Base-by-base conservation (phyloP, 2,113 vertebrate species). In the Oxyruncus cristatus region DNA sequence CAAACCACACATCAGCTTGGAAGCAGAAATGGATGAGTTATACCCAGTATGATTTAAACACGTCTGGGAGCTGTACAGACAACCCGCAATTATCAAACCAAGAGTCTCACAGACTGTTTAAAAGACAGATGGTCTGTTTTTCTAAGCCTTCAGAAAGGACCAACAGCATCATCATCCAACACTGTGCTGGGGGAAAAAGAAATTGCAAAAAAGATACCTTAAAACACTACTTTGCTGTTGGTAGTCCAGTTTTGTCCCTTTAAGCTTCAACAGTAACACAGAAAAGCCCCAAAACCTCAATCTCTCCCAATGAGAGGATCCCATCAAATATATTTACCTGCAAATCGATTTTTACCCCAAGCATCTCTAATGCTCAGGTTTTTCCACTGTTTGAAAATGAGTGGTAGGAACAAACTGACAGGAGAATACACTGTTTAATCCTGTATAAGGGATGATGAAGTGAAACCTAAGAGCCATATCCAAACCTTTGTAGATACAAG, bases 401-500 rank as follows among this genome's bases (percentile, higher is more conserved):
- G 44, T 9, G 3, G 55, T 91, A 81, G 68, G 82, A 93, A 27
- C 16, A 85, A 83, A 63, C 49, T 58, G 42, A 46, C 33, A 28
- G 44, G 27, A 88, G 35, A 88, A 71, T 14, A 75, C 20, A 49
- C 82, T 41, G 65, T 68, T 81, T 90, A 88, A 82, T 82, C 53
- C 81, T 74, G 14, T 73, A 30, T 76, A 62, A 46, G 56, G 39
- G 14, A 63, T 77, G 82, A 88, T 47, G 30, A 89, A 94, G 49
- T 52, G 67, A 86, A 89, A 63, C 35, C 39, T 91, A 56, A 90
- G 39, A 92, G 41, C 44, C 52, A 65, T 62, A 86, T 86, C 82
- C 61, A 81, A 88, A 85, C 79, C 80, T 94, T 94, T 90, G 77
- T 12, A 67, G 72, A 67, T 71, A 55, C 26, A 88, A 92, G 94